phyloP scores from a whole-genome alignment of 2,888 invertebrate species.

The Drosophila kambysellisi region DNA sequence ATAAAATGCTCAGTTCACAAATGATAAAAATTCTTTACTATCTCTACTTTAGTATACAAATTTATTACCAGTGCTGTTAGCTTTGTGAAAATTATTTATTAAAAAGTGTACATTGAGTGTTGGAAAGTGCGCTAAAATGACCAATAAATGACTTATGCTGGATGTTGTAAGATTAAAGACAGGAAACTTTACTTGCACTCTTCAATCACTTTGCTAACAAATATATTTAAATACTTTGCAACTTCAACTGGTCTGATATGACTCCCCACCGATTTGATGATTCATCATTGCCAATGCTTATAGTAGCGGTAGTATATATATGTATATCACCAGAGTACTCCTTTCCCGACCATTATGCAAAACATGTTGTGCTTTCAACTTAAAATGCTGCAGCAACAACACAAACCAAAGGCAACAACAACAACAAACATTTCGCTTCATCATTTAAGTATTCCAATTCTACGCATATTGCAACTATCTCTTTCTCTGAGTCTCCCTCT shows the following conservation, averaged over 20 bases:
- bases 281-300: conserved; percentile 55
- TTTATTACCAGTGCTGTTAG: not conserved
- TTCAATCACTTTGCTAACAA: not conserved
- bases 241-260: conserved; percentile 4
- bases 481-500: not conserved
- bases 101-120: not conserved
- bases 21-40: not conserved
- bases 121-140: not conserved
- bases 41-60: not conserved
- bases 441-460: conserved; percentile 76
- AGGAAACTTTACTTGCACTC: not conserved
- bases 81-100: too few species aligned
- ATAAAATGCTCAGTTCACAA: not conserved
- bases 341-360: conserved; percentile 50
- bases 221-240: not conserved
- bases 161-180: not conserved
- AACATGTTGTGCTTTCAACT: conserved; percentile 46
- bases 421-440: conserved; percentile 51
- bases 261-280: conserved; percentile 41
- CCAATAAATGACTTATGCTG: not conserved
- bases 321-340: conserved; percentile 7
- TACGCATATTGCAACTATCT: conserved; percentile 63
- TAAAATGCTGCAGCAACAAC: conserved; percentile 40
- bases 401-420: conserved; percentile 6
- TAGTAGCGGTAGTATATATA: not conserved